Percentiles rank a stretch among this genome's conserved stretches.
These are phyloP conservation scores for Sisyra terminalis DNA, from an alignment of 2,888 invertebrate genomes.

Conservation along the genomic window DNA sequence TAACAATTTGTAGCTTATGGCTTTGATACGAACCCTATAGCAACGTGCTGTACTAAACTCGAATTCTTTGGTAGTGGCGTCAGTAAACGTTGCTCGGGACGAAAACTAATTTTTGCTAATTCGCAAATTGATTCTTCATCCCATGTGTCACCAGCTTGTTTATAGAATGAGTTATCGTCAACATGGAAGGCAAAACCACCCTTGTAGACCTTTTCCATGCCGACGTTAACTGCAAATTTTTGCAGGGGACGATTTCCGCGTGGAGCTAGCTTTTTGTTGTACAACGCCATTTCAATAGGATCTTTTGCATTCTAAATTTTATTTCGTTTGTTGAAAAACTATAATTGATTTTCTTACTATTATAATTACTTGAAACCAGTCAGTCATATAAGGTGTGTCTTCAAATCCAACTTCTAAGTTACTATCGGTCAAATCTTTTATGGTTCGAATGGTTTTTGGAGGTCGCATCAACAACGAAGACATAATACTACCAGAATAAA, in stretches of 20 bases:
- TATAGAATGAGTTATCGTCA: constrained; percentile 48
- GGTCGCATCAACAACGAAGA: constrained; percentile 44
- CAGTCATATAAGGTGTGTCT: constrained; percentile 42
- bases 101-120: constrained; percentile 39
- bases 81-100: neutral
- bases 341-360: neutral
- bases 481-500: constrained; percentile 52
- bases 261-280: neutral
- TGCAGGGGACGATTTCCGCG: neutral
- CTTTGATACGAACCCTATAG: no score
- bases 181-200: constrained; percentile 57
- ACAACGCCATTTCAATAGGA: neutral
- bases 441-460: constrained; percentile 39
- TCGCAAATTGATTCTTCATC: constrained; percentile 50
- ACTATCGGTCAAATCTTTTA: constrained; percentile 39
- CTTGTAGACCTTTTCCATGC: constrained; percentile 37
- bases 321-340: no score
- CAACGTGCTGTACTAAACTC: no score
- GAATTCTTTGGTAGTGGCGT: no score
- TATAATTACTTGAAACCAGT: constrained; percentile 40
- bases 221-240: constrained; percentile 19
- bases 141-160: constrained; percentile 45
- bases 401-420: constrained; percentile 42
- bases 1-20: no score
- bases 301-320: neutral